A percentile compares a stretch with the other conserved stretches of the same genome.
Evolutionary conservation across 2,113 vertebrate genomes (phyloP).

Genomic region (Antechinus stuartii): DNA sequence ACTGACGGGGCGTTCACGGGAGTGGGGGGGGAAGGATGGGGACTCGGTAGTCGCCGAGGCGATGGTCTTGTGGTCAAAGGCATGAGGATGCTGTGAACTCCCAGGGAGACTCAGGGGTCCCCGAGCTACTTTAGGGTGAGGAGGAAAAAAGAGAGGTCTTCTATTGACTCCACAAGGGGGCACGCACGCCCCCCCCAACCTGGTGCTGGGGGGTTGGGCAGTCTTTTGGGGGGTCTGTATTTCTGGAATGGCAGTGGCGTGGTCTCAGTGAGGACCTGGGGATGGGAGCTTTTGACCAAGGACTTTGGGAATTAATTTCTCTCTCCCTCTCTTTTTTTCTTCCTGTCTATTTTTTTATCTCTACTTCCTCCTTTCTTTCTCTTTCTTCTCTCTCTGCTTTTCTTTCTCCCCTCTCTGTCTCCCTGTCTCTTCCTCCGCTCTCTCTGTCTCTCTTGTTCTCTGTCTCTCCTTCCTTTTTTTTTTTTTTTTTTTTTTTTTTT

Average conservation of each 20-base stretch:
- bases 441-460: no score
- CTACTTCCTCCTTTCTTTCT: not conserved
- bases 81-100: not conserved
- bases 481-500: not conserved
- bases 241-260: not conserved
- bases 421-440: no score
- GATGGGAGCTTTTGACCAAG: not conserved
- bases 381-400: no score
- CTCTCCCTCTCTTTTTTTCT: not conserved
- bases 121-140: not conserved
- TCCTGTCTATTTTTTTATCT: not conserved
- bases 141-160: not conserved
- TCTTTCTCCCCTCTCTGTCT: not conserved
- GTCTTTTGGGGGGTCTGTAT: not conserved
- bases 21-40: not conserved
- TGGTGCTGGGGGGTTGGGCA: not conserved
- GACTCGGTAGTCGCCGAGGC: not conserved
- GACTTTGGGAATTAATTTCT: not conserved
- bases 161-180: not conserved
- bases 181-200: not conserved
- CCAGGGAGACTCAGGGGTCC: not conserved
- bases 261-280: not conserved
- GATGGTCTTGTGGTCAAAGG: not conserved
- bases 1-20: not conserved
- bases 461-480: no score